Conservation (phyloP, 2,797 vertebrate genomes). For the Rhinophrynus dorsalis region DNA sequence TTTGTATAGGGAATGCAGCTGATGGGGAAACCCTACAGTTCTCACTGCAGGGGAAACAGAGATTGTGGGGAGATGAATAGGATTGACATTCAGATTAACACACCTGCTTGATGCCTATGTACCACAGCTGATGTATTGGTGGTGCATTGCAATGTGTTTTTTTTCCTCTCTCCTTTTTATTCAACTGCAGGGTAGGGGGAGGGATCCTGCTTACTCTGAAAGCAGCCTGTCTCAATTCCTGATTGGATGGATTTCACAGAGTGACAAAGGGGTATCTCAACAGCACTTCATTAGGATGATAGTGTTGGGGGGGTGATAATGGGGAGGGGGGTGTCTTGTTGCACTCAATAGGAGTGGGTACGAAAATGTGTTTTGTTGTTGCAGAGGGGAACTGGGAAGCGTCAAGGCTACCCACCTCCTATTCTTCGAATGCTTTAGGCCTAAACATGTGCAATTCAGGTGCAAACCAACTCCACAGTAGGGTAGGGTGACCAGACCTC, state of each 20-base stretch:
- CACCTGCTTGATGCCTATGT: background rate
- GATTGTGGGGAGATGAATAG: background rate
- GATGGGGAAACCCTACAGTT: background rate
- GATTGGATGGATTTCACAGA: constrained; percentile 37
- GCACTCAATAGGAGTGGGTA: background rate
- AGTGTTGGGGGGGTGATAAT: background rate
- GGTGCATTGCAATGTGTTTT: constrained; percentile 43
- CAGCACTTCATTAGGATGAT: constrained; percentile 34
- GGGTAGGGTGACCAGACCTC: too few relatives aligned
- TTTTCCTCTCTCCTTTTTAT: constrained; percentile 29
- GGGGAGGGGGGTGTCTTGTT: constrained; percentile 1
- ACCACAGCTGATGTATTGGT: constrained; percentile 33
- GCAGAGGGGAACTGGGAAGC: background rate
- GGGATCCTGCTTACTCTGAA: constrained; percentile 34
- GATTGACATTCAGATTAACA: background rate
- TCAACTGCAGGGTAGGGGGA: constrained; percentile 49
- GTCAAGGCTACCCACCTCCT: background rate
- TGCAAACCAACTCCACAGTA: too few relatives aligned
- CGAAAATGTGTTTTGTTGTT: background rate
- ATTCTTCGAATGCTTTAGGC: background rate
- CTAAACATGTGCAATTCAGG: constrained; percentile 8
- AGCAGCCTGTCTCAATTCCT: constrained; percentile 34
- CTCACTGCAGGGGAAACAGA: background rate
- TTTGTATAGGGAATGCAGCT: too few relatives aligned
- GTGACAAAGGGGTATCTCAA: constrained; percentile 43